Conservation (phyloP, 2,888 invertebrate genomes). For the Synergus gifuensis region DNA sequence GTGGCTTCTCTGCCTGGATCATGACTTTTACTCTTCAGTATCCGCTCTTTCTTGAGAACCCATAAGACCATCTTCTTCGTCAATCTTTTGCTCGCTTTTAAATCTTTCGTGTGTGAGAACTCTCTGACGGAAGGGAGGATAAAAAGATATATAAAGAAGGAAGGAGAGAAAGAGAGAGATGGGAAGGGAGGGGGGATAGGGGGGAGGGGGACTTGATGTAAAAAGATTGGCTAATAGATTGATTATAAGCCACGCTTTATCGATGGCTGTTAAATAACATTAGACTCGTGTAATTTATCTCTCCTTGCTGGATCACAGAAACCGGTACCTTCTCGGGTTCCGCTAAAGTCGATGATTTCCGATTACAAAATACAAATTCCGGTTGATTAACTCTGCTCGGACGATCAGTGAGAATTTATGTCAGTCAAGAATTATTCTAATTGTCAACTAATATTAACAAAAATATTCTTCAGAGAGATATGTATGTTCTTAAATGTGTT, state of each 20-base stretch:
- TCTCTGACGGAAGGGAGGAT: slow-evolving; percentile 24
- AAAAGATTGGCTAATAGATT: slow-evolving; percentile 62
- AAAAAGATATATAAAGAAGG: background rate
- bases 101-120: slow-evolving; percentile 41
- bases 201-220: slow-evolving; percentile 44
- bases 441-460: background rate
- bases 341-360: slow-evolving; percentile 24
- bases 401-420: background rate
- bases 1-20: slow-evolving; percentile 37
- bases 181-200: background rate
- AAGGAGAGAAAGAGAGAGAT: slow-evolving; percentile 9
- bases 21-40: slow-evolving; percentile 42
- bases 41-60: slow-evolving; percentile 43
- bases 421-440: background rate
- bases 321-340: slow-evolving; percentile 30
- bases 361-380: slow-evolving; percentile 34
- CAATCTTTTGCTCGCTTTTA: slow-evolving; percentile 41
- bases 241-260: slow-evolving; percentile 63
- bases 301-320: slow-evolving; percentile 43
- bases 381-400: slow-evolving; percentile 18
- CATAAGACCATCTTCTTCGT: slow-evolving; percentile 48
- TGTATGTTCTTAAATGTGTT: too few relatives aligned
- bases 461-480: background rate
- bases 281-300: slow-evolving; percentile 56
- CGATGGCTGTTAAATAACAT: slow-evolving; percentile 59